phyloP scores from a whole-genome alignment of 2,797 vertebrate species.

The Siniperca obscura region DNA sequence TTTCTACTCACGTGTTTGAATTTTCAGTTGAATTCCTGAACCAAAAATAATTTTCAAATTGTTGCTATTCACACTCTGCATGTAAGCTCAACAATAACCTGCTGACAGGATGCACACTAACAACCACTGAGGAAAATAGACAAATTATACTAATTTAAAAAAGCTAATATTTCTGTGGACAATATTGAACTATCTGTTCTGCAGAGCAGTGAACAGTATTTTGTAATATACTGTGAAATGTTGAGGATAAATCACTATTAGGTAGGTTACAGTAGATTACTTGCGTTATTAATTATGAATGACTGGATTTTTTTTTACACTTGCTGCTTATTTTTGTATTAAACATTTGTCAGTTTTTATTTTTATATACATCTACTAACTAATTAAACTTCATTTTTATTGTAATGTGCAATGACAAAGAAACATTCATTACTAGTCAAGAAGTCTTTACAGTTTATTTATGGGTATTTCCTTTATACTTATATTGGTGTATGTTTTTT shows the following conservation, averaged over 20 bases:
- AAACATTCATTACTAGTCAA: no score
- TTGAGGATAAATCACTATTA: no score
- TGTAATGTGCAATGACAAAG: no score
- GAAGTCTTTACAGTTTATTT: no score
- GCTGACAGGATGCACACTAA: background rate
- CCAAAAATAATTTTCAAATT: conserved; percentile 6
- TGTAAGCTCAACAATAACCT: conserved; percentile 5
- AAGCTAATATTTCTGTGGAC: background rate
- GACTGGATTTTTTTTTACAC: background rate
- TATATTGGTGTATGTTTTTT: no score
- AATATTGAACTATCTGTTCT: background rate
- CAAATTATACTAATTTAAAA: no score
- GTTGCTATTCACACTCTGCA: conserved; percentile 21
- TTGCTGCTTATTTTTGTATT: background rate
- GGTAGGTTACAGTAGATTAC: no score
- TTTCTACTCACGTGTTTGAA: conserved; percentile 32
- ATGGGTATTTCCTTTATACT: no score
- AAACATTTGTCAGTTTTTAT: background rate
- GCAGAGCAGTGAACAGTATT: no score
- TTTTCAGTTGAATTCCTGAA: conserved; percentile 23
- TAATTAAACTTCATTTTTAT: no score
- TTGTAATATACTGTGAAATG: background rate
- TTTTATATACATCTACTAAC: no score
- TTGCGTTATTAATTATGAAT: background rate
- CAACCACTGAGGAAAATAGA: no score